Evolutionary conservation across 1,140 invertebrate species (phyloP), one percentile per base, ranked within the genome.

Genomic region (Drosophila truncata): DNA sequence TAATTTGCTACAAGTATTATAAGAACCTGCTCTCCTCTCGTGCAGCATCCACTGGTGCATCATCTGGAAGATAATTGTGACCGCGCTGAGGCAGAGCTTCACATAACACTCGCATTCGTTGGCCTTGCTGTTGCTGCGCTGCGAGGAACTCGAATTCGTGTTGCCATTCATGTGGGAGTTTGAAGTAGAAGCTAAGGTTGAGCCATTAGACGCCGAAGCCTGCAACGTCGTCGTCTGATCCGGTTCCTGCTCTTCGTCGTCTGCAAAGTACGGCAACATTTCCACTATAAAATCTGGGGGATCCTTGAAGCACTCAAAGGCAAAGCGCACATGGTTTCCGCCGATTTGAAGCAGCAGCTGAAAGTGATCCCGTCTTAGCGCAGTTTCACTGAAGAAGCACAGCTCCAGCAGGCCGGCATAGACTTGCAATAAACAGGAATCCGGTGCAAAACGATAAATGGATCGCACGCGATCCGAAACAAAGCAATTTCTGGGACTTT

Each of bases 341-440:
- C 82, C 86, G 20, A 87, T 82, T 10, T 50, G 13, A 13, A 83
- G 50, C 27, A 92, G 31, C 1, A 92, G 50, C 11, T 87, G 64
- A 18, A 92, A 86, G 25, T 87, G 80, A n/a, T 47, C 50, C 4
- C 35, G 31, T 41, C 62, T 35, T 10, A 92, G 29, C 3, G 73
- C 29, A 3, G 52, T 23, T 29, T 84, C 77, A 31, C 65, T 67
- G 6, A 80, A 86, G 33, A 92, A 91, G 8, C 80, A 79, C 13
- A 87, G 50, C 55, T 92, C 91, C 3, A 92, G 55, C 5, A 92
- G 49, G 10, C 91, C 80, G 2, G 91, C 70, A 54, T 92, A 92
- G 9, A 91, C 90, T 39, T 92, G 91, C 33, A 92, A 39, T 18
- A 92, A 46, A 35, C 91, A 92, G 4, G 91, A 91, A 11, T 91